A percentile compares a stretch with the other conserved stretches of the same genome.
These are phyloP conservation scores for Notechis scutatus DNA, from an alignment of 2,113 vertebrate genomes.

Conservation along the genomic window DNA sequence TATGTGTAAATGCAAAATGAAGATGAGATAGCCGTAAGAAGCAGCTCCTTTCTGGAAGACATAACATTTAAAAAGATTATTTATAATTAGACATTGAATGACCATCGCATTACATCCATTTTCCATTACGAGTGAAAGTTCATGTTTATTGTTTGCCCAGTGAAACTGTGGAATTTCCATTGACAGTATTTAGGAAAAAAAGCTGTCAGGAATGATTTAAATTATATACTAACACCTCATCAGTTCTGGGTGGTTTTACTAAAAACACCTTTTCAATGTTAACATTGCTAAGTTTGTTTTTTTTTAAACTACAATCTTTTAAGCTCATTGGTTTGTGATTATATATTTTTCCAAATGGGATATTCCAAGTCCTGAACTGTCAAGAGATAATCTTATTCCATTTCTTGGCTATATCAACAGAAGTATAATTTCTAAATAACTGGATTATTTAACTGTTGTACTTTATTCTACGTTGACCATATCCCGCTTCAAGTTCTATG, in stretches of 20 bases:
- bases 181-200: slow-evolving; percentile 1
- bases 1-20: background rate
- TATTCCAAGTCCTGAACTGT: background rate
- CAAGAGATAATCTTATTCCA: background rate
- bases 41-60: background rate
- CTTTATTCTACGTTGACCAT: background rate
- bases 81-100: background rate
- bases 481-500: background rate
- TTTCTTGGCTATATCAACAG: background rate
- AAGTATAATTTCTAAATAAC: background rate
- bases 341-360: background rate
- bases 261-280: background rate
- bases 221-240: slow-evolving; percentile 9
- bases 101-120: background rate
- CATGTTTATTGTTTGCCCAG: slow-evolving; percentile 12
- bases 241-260: slow-evolving; percentile 1
- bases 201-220: background rate
- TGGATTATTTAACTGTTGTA: background rate
- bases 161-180: slow-evolving; percentile 15
- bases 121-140: background rate
- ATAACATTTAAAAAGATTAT: background rate
- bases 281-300: background rate
- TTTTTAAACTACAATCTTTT: background rate
- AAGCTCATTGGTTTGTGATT: background rate
- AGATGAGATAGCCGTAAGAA: background rate